These are phyloP conservation scores for Microtus californicus DNA, from an alignment of 2,797 vertebrate species.

Conservation along the genomic window DNA sequence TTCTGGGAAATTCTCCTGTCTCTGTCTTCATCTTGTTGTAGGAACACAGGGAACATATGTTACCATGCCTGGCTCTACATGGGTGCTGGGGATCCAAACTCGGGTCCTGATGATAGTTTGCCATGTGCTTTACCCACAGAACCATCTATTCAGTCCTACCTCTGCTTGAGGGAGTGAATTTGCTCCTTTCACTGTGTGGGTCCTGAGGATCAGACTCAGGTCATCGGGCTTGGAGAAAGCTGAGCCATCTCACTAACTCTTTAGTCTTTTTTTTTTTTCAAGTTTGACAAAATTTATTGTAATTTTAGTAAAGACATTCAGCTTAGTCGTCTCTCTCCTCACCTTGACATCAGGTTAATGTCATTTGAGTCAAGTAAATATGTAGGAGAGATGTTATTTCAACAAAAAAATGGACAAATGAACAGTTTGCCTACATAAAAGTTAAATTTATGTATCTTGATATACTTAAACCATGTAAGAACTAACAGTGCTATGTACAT, in stretches of 20 bases:
- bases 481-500: slow-evolving; percentile 81
- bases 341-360: slow-evolving; percentile 72
- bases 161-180: background rate
- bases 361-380: slow-evolving; percentile 78
- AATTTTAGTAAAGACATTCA: slow-evolving; percentile 85
- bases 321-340: slow-evolving; percentile 79
- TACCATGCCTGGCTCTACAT: background rate
- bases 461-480: slow-evolving; percentile 81
- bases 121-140: background rate
- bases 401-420: slow-evolving; percentile 80
- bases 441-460: slow-evolving; percentile 79
- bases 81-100: background rate
- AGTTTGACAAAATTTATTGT: slow-evolving; percentile 85
- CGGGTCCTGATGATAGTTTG: background rate
- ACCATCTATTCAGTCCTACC: background rate
- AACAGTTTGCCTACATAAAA: slow-evolving; percentile 74
- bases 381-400: slow-evolving; percentile 79
- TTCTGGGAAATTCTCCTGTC: background rate
- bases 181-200: background rate
- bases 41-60: background rate
- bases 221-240: background rate
- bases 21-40: background rate
- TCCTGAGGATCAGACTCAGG: background rate
- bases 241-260: background rate
- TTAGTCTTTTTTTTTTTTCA: too few species aligned